Evolutionary conservation across 1,140 invertebrate species (phyloP).

Genomic region (Caenorhabditis briggsae): DNA sequence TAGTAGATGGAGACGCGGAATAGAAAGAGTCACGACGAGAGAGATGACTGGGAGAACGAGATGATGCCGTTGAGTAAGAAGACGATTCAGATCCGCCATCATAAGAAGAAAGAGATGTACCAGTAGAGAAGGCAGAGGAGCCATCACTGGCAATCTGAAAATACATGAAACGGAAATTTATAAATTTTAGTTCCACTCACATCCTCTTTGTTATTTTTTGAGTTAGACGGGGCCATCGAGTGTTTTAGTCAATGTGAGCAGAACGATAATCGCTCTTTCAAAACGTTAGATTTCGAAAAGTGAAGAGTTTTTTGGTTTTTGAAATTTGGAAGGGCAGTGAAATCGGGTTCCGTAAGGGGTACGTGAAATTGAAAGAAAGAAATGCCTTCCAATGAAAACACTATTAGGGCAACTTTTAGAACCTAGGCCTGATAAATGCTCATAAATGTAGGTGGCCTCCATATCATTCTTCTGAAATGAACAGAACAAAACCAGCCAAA

Average conservation of each 20-base stretch:
- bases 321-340: too few relatives aligned
- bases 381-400: too few relatives aligned
- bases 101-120: not conserved
- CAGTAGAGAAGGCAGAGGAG: not conserved
- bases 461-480: too few relatives aligned
- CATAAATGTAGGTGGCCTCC: too few relatives aligned
- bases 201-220: not conserved
- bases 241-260: conserved; percentile 2
- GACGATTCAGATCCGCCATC: conserved; percentile 4
- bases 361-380: too few relatives aligned
- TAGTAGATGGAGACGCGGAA: not conserved
- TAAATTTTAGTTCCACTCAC: not conserved
- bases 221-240: conserved; percentile 21
- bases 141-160: not conserved
- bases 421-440: too few relatives aligned
- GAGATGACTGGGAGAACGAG: not conserved
- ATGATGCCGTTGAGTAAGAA: not conserved
- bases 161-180: not conserved
- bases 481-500: too few relatives aligned
- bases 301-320: not conserved
- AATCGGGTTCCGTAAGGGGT: too few relatives aligned
- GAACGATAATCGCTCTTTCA: not conserved
- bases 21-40: conserved; percentile 17
- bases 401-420: too few relatives aligned
- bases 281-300: not conserved